Evolutionary conservation across 2,797 vertebrate genomes (phyloP), one percentile per base, ranked within the genome.

Genomic region (Trichosurus vulpecula): DNA sequence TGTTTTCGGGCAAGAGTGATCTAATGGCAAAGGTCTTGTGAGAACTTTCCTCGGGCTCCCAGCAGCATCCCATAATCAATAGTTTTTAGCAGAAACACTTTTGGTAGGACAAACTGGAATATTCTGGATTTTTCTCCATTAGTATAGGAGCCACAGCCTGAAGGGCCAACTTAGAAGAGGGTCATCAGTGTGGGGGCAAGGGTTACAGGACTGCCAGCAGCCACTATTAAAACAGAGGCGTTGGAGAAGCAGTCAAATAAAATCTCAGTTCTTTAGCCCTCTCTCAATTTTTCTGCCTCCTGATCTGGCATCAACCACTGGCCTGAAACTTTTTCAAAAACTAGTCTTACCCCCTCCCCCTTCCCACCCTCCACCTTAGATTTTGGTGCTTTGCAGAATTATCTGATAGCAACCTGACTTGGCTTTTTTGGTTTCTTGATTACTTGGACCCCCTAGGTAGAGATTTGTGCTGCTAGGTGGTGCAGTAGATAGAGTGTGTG

Each of bases 311-410:
- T 2, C 0, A 0, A 0, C 51, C 58, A 51, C 95, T 92, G n/a
- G 0, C 0, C 11, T 10, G 92, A 92, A 2, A 66, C 19, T 30
- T 52, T 57, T 25, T n/a, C 52, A 93, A 94, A 54, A 98, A 90
- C 93, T 96, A 94, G 97, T 95, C 96, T 96, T 94, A 92, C 96
- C 97, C 58, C 10, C 31, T 12, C 13, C n/a, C 66, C 19, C 16
- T 9, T 27, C 74, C 41, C 1, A 0, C 16, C 41, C 8, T 47
- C 41, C 41, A 41, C 22, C 9, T 81, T 47, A 81, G 74, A 81
- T 41, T 74, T 41, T 74, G 66, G 66, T 41, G 16, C 66, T 74
- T 41, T 74, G n/a, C n/a, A 41, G 66, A 74, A 29, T 47, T 47
- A 41, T 47, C 74, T 41, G 6, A 3, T 47, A 47, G 41, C 19